Evolutionary conservation across 1,140 invertebrate genomes (phyloP).

Genomic region (Plectrocnemia conspersa): DNA sequence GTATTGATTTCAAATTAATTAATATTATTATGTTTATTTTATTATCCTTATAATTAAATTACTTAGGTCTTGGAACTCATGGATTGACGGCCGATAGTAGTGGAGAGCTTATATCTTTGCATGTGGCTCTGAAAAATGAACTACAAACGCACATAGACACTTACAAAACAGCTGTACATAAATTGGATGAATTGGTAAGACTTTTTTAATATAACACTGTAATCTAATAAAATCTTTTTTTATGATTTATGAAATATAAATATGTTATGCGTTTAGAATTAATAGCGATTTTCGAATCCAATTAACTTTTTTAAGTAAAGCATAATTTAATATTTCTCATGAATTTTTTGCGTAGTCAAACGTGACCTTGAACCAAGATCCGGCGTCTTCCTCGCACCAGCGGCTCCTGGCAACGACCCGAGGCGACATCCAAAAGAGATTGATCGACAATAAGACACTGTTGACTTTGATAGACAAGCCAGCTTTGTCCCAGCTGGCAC

Average conservation of each 20-base stretch:
- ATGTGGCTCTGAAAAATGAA: conserved; percentile 72
- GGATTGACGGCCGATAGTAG: conserved; percentile 65
- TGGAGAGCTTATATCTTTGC: conserved; percentile 59
- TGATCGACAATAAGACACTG: conserved; percentile 89
- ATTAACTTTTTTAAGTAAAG: neutral
- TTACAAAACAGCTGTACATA: conserved; percentile 82
- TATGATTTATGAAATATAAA: neutral
- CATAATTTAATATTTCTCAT: neutral
- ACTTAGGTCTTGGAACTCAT: conserved; percentile 74
- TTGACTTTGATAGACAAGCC: conserved; percentile 78
- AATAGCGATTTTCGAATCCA: neutral
- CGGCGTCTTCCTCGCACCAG: conserved; percentile 84
- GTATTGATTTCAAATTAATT: conserved; percentile 37
- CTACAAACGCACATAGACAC: conserved; percentile 78
- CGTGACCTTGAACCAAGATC: conserved; percentile 68
- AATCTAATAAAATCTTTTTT: neutral
- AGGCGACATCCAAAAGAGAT: conserved; percentile 74
- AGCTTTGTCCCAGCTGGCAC: conserved; percentile 53
- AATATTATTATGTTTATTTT: neutral
- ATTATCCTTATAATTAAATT: neutral
- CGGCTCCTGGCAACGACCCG: conserved; percentile 77
- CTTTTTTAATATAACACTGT: conserved; percentile 35
- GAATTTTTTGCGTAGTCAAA: conserved; percentile 42
- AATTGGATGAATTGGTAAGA: conserved; percentile 72
- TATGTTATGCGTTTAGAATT: neutral